These are phyloP conservation scores for Syritta pipiens DNA, from an alignment of 2,888 invertebrate genomes.

Conservation along the genomic window DNA sequence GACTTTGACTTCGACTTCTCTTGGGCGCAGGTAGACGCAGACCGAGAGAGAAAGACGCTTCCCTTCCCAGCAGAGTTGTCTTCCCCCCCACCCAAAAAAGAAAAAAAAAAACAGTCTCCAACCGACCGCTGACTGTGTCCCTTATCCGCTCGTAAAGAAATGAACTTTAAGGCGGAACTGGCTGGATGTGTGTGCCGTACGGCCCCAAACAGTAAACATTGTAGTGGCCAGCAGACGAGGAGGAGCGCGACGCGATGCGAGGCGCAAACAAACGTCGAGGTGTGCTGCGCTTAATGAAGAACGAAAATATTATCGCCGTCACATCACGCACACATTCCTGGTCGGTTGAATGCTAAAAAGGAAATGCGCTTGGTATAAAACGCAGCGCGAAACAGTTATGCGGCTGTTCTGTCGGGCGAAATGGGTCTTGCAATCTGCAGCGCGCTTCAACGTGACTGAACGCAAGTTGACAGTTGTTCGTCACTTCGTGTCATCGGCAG, in stretches of 20 bases:
- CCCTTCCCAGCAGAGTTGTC: neutral
- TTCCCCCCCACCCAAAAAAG: too few relatives aligned
- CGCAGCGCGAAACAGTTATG: slow-evolving; percentile 34
- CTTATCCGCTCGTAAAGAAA: slow-evolving; percentile 7
- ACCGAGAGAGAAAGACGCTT: neutral
- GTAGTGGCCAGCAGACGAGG: slow-evolving; percentile 2
- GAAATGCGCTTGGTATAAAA: slow-evolving; percentile 44
- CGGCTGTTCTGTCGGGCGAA: slow-evolving; percentile 23
- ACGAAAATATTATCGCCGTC: slow-evolving; percentile 21
- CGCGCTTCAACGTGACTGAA: slow-evolving; percentile 49
- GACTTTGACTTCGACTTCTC: too few relatives aligned
- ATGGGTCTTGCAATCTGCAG: slow-evolving; percentile 46
- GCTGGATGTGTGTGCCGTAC: slow-evolving; percentile 27
- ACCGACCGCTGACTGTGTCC: slow-evolving; percentile 35
- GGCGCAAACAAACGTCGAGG: slow-evolving; percentile 16
- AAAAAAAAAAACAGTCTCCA: too few relatives aligned
- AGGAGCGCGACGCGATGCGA: neutral
- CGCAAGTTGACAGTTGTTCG: slow-evolving; percentile 27
- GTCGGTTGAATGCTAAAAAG: slow-evolving; percentile 40
- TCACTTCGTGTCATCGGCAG: slow-evolving; percentile 32
- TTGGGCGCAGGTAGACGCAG: slow-evolving; percentile 28
- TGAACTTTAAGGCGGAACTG: slow-evolving; percentile 19
- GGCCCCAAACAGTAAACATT: slow-evolving; percentile 19
- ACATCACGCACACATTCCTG: slow-evolving; percentile 15
- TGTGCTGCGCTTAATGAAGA: slow-evolving; percentile 19